Evolutionary conservation across 1,140 invertebrate genomes (phyloP).

Genomic region (Drosophila arizonae): DNA sequence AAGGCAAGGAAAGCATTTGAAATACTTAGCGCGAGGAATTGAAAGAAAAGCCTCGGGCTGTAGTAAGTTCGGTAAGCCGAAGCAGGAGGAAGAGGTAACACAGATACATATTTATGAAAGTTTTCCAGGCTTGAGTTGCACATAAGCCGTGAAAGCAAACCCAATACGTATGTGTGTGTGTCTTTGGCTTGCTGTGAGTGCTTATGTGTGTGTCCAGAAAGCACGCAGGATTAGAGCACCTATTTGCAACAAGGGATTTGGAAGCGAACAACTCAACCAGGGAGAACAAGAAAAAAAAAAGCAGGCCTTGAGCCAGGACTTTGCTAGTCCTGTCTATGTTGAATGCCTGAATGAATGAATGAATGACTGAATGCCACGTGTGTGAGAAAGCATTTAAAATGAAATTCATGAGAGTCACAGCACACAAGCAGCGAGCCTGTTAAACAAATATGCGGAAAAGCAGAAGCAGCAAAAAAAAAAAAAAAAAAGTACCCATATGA

Average conservation of each 20-base stretch:
- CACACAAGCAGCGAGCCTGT: conserved; percentile 61
- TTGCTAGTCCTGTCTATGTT: conserved; percentile 28
- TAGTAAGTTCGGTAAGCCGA: conserved; percentile 56
- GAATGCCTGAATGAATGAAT: conserved; percentile 27
- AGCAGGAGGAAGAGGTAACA: conserved; percentile 32
- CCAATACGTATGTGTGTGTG: conserved; percentile 41
- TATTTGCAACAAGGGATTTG: conserved; percentile 63
- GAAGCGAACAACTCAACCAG: conserved; percentile 6
- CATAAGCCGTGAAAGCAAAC: conserved; percentile 76
- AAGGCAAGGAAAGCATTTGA: conserved; percentile 53
- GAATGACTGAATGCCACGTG: conserved; percentile 44
- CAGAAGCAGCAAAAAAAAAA: background rate
- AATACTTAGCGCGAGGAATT: conserved; percentile 55
- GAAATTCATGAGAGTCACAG: conserved; percentile 60
- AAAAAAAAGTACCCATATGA: conserved; percentile 17
- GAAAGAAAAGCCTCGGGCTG: conserved; percentile 35
- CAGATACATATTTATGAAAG: conserved; percentile 69
- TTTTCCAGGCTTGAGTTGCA: conserved; percentile 59
- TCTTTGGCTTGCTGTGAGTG: too few relatives aligned
- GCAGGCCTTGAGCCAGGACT: conserved; percentile 29
- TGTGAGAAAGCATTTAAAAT: conserved; percentile 69
- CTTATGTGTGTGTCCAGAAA: conserved; percentile 22
- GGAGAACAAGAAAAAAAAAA: background rate
- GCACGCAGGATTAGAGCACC: conserved; percentile 58
- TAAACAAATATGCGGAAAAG: conserved; percentile 63